These are phyloP conservation scores for Melitaea cinxia DNA, from an alignment of 1,140 invertebrate genomes.

Conservation along the genomic window DNA sequence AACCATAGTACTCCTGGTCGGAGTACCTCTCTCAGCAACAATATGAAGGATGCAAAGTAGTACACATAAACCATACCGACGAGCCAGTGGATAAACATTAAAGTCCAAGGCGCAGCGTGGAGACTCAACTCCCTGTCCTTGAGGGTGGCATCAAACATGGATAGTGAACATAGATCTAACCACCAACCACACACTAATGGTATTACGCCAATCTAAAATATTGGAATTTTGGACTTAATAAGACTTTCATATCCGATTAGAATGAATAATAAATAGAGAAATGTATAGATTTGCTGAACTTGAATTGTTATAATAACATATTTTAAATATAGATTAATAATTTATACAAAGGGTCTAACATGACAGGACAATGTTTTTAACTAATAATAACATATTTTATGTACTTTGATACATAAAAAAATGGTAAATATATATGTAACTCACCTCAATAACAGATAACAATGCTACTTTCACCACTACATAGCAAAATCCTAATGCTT, in stretches of 20 bases:
- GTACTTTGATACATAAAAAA: no score
- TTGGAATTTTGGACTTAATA: background rate
- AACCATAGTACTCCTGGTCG: slow-evolving; percentile 98
- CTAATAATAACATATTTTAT: no score
- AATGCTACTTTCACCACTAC: slow-evolving; percentile 93
- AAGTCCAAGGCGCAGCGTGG: slow-evolving; percentile 94
- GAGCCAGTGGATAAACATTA: slow-evolving; percentile 99
- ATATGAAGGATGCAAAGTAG: slow-evolving; percentile 99
- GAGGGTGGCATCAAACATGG: slow-evolving; percentile 96
- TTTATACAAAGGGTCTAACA: no score
- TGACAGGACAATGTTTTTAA: no score
- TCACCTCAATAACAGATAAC: slow-evolving; percentile 75
- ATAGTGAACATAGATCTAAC: slow-evolving; percentile 98
- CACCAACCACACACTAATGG: slow-evolving; percentile 99
- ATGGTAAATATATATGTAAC: slow-evolving; percentile 26
- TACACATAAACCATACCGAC: slow-evolving; percentile 99
- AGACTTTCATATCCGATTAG: background rate
- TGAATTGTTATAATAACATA: no score
- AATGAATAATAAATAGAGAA: slow-evolving; percentile 2
- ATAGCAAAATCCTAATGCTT: slow-evolving; percentile 96
- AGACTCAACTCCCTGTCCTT: slow-evolving; percentile 94
- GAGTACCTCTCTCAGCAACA: slow-evolving; percentile 95
- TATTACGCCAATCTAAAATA: slow-evolving; percentile 97
- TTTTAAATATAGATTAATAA: no score
- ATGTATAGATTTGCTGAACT: slow-evolving; percentile 3